Conservation (phyloP, 1,140 invertebrate genomes). For the Anastatus disparis region DNA sequence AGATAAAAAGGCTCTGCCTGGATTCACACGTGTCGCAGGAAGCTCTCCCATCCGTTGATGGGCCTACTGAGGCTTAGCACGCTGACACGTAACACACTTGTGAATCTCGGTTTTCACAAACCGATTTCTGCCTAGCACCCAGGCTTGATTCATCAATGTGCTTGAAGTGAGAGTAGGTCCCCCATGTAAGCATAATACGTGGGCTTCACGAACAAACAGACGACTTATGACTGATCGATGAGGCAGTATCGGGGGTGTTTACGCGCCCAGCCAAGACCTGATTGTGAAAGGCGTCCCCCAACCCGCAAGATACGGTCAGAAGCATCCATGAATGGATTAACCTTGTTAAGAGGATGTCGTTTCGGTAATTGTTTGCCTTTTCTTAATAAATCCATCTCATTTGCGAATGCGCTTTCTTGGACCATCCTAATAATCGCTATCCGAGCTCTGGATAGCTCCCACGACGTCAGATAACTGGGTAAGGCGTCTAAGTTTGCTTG, state of each 20-base stretch:
- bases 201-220: background rate
- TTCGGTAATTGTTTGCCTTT: background rate
- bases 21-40: background rate
- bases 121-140: background rate
- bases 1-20: background rate
- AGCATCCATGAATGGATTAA: background rate
- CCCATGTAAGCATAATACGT: background rate
- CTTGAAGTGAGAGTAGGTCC: background rate
- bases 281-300: background rate
- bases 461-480: background rate
- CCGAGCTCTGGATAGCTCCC: background rate
- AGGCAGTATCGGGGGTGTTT: background rate
- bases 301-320: background rate
- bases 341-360: background rate
- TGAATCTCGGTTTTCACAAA: background rate
- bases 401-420: background rate
- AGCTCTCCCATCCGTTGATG: background rate
- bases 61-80: background rate
- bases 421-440: background rate
- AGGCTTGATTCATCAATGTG: background rate
- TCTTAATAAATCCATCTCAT: background rate
- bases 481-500: too few species aligned
- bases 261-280: background rate
- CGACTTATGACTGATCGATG: background rate
- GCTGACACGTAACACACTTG: background rate